Evolutionary conservation across 2,888 invertebrate species (phyloP).

Genomic region (Dryomyza anilis): DNA sequence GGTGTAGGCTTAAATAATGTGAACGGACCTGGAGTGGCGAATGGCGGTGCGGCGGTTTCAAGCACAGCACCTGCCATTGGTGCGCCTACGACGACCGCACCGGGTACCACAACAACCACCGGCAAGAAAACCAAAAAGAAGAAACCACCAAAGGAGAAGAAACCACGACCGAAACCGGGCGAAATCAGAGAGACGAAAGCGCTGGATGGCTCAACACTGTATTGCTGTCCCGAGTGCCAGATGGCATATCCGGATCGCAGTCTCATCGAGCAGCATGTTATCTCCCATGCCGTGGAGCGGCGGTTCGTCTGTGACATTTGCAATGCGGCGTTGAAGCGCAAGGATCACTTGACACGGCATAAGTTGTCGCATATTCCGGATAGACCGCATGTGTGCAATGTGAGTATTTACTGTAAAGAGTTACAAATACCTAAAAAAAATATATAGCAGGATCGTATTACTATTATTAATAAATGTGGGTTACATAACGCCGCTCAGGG

Average conservation of each 20-base stretch:
- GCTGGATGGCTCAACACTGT: slow-evolving; percentile 80
- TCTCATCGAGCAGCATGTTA: slow-evolving; percentile 81
- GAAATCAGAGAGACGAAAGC: slow-evolving; percentile 66
- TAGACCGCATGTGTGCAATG: slow-evolving; percentile 85
- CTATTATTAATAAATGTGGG: too few species aligned
- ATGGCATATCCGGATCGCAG: slow-evolving; percentile 89
- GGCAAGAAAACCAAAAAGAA: slow-evolving; percentile 63
- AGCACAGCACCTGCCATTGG: slow-evolving; percentile 60
- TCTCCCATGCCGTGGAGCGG: slow-evolving; percentile 84
- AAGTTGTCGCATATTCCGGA: slow-evolving; percentile 89
- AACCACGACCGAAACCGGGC: slow-evolving; percentile 74
- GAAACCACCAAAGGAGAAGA: slow-evolving; percentile 73
- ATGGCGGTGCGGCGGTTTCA: slow-evolving; percentile 53
- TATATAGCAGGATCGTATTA: too few species aligned
- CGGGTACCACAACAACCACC: slow-evolving; percentile 50
- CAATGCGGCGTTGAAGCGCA: slow-evolving; percentile 84
- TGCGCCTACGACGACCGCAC: slow-evolving; percentile 58
- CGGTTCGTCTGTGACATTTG: slow-evolving; percentile 88
- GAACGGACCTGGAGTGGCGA: slow-evolving; percentile 39
- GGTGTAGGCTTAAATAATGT: slow-evolving; percentile 41
- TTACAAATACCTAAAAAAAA: too few species aligned
- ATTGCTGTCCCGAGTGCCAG: slow-evolving; percentile 87
- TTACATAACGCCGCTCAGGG: too few species aligned
- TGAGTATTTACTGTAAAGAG: too few species aligned
- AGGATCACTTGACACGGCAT: slow-evolving; percentile 85